These are phyloP conservation scores for Apodemia hepburni DNA, from an alignment of 2,888 invertebrate species.

Conservation along the genomic window DNA sequence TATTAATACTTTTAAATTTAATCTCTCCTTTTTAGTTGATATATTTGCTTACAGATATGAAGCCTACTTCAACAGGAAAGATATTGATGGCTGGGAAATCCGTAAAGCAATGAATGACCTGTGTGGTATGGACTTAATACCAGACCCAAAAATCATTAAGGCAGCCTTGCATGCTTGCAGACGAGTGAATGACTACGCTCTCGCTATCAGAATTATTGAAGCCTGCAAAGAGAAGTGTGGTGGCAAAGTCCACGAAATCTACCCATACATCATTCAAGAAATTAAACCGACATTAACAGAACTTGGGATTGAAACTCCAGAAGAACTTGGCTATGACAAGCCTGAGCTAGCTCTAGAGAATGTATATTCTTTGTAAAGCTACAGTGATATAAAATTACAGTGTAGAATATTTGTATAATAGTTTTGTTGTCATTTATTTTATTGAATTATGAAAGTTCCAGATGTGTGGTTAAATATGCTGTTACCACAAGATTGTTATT, in stretches of 20 bases:
- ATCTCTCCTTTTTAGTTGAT: background rate
- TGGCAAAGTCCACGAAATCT: slow-evolving; percentile 85
- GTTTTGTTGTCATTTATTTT: slow-evolving; percentile 67
- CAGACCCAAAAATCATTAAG: slow-evolving; percentile 93
- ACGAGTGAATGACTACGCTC: slow-evolving; percentile 95
- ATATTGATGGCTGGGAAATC: slow-evolving; percentile 97
- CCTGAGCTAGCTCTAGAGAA: slow-evolving; percentile 94
- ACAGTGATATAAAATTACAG: slow-evolving; percentile 42
- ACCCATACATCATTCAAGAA: slow-evolving; percentile 93
- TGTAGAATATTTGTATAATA: slow-evolving; percentile 71
- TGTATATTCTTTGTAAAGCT: slow-evolving; percentile 83
- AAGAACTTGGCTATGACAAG: slow-evolving; percentile 97
- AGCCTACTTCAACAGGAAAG: slow-evolving; percentile 90
- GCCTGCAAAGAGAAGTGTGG: slow-evolving; percentile 95
- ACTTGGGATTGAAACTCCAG: slow-evolving; percentile 95
- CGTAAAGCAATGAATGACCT: slow-evolving; percentile 95
- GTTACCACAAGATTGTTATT: background rate
- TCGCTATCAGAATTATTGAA: slow-evolving; percentile 96
- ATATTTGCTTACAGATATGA: slow-evolving; percentile 81
- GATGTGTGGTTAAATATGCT: slow-evolving; percentile 19
- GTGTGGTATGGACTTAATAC: slow-evolving; percentile 93
- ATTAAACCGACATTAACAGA: slow-evolving; percentile 95
- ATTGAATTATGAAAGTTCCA: slow-evolving; percentile 45
- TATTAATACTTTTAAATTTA: too few relatives aligned
- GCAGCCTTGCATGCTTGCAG: slow-evolving; percentile 95